Evolutionary conservation across 2,113 vertebrate genomes (phyloP).

Genomic region (Bagarius yarrelli): DNA sequence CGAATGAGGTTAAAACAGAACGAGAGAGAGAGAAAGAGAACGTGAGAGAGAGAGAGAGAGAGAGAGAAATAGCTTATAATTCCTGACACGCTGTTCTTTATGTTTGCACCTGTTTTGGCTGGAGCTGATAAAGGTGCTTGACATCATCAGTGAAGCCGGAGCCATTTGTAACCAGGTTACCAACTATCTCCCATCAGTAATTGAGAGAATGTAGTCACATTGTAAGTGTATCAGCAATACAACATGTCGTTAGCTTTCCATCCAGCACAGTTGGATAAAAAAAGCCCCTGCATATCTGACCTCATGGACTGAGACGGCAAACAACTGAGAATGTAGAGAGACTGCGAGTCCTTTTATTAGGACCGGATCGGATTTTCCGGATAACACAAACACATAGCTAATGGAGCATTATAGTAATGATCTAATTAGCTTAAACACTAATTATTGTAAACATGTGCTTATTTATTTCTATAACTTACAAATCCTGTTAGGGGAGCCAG

Average conservation of each 20-base stretch:
- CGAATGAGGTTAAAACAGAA: no score
- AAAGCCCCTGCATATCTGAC: constrained; percentile 70
- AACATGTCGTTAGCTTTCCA: constrained; percentile 75
- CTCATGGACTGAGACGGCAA: constrained; percentile 63
- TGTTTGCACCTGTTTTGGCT: constrained; percentile 58
- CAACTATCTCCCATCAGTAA: constrained; percentile 73
- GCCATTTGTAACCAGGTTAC: constrained; percentile 77
- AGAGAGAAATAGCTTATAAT: constrained; percentile 32
- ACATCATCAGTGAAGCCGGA: constrained; percentile 71
- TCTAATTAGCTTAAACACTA: not conserved
- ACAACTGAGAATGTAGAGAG: constrained; percentile 56
- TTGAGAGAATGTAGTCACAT: constrained; percentile 70
- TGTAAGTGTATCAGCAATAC: constrained; percentile 73
- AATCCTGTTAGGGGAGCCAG: not conserved
- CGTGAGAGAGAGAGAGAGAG: not conserved
- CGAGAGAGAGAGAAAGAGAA: no score
- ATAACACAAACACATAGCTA: not conserved
- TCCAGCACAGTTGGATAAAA: constrained; percentile 66
- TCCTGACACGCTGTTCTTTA: constrained; percentile 48
- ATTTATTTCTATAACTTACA: not conserved
- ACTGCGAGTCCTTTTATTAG: constrained; percentile 68
- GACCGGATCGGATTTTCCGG: not conserved
- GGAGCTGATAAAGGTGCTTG: constrained; percentile 69
- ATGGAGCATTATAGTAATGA: not conserved
- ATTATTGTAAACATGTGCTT: not conserved